These are phyloP conservation scores for Drosophila mayaguana DNA, from an alignment of 2,888 invertebrate genomes.

Conservation along the genomic window DNA sequence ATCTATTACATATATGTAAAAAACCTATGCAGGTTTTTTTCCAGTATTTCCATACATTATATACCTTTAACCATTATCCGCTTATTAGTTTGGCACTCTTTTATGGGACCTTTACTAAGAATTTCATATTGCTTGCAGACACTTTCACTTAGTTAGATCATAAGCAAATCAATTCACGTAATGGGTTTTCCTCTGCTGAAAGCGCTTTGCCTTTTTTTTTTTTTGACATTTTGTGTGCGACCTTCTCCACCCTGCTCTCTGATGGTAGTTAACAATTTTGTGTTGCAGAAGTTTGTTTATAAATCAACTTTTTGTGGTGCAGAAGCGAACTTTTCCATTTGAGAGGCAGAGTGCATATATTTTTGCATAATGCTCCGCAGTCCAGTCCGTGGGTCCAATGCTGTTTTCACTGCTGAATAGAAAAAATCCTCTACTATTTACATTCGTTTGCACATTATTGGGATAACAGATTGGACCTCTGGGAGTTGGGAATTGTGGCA, in stretches of 20 bases:
- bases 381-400: conserved; percentile 4
- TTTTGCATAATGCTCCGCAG: conserved; percentile 17
- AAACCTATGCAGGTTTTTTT: too few species aligned
- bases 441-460: conserved; percentile 71
- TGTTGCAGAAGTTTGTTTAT: conserved; percentile 71
- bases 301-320: conserved; percentile 69
- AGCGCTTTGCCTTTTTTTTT: conserved; percentile 33
- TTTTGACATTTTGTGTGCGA: conserved; percentile 51
- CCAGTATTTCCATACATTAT: too few species aligned
- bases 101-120: too few species aligned
- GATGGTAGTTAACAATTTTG: conserved; percentile 63
- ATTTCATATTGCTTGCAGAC: too few species aligned
- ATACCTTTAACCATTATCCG: too few species aligned
- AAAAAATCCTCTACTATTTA: conserved; percentile 52
- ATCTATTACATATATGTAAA: too few species aligned
- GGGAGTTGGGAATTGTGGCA: conserved; percentile 19
- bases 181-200: conserved; percentile 1
- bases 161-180: conserved; percentile 11
- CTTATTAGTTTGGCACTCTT: too few species aligned
- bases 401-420: conserved; percentile 27
- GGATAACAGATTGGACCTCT: conserved; percentile 66
- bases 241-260: conserved; percentile 58
- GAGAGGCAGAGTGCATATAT: conserved; percentile 41
- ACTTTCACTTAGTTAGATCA: conserved; percentile 14
- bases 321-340: conserved; percentile 35